Evolutionary conservation across 2,888 invertebrate species (phyloP), one percentile per base, ranked within the genome.

Genomic region (Phorcus lineatus): DNA sequence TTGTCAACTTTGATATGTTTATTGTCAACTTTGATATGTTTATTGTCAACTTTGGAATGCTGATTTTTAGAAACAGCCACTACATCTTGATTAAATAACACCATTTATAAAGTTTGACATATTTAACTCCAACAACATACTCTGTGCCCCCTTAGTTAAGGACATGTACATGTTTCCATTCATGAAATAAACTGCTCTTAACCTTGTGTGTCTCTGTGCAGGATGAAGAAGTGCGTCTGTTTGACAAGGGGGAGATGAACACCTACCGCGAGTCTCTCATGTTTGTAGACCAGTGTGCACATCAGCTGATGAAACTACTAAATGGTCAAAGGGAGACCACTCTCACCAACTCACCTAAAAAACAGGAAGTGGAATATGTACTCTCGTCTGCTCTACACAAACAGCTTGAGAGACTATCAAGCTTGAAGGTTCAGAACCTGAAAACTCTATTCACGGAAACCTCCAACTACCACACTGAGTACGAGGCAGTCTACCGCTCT

Each of bases 211-310:
- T 77, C 54, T 62, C n/a, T 77, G 1, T 62, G 0, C 82, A 90
- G 90, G 86, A 84, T 11, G 77, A 80, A 22, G 86, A 84, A 52
- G 90, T 89, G 79, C 82, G 92, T 24, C 86, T 92, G 40, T 92
- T 92, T 88, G 92, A 92, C 84, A 90, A 88, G 78, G 91, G 91
- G n/a, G 92, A 92, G 80, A 88, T 91, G 88, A 92, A 92, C 83
- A 90, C 91, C 0, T 92, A 90, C 84, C 85, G 88, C 76, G 92
- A 92, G 79, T 86, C 89, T 28, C 75, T 88, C 0, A 78, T 85
- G 24, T 86, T 90, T 66, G 78, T 22, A 6, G 47, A 53, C 47
- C 74, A 52, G 52, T 24, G 40, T 52, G 19, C 47, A 52, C 3
- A 22, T n/a, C 74, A 74, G 47, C 74, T 74, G 11, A 6, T 22